Evolutionary conservation across 2,888 invertebrate genomes (phyloP).

Genomic region (Dicranocentrus wangi): DNA sequence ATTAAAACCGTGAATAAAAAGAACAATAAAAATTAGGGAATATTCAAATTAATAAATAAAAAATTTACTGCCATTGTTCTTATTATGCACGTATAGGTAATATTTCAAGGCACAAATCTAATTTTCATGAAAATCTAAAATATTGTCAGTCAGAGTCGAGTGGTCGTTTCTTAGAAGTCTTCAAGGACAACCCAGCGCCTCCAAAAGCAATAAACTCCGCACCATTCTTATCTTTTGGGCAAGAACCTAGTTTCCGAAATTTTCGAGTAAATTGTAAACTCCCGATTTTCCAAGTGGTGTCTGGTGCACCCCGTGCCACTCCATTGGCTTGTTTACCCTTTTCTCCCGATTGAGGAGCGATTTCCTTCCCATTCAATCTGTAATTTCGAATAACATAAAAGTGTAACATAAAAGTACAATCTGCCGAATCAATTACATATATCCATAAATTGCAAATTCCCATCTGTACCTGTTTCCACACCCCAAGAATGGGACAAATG

Average conservation of each 20-base stretch:
- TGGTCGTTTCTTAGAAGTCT: neutral
- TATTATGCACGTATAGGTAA: too few species aligned
- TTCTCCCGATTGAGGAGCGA: neutral
- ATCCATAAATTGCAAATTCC: neutral
- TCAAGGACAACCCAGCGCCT: constrained; percentile 29
- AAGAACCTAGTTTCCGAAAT: neutral
- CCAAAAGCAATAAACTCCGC: constrained; percentile 26
- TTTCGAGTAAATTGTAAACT: constrained; percentile 16
- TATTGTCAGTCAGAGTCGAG: neutral
- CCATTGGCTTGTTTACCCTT: neutral
- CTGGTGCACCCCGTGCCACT: constrained; percentile 18
- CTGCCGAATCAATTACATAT: neutral
- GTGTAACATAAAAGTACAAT: neutral
- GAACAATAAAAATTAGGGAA: too few species aligned
- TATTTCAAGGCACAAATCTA: too few species aligned
- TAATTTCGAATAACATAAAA: neutral
- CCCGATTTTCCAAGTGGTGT: constrained; percentile 41
- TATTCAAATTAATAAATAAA: too few species aligned
- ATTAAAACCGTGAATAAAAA: too few species aligned
- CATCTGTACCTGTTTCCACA: constrained; percentile 38
- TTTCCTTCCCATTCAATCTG: constrained; percentile 25
- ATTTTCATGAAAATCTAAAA: too few species aligned
- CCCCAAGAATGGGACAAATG: constrained; percentile 43
- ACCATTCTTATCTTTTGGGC: neutral
- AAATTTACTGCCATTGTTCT: too few species aligned